phyloP scores from a whole-genome alignment of 2,113 vertebrate species.

The Hylia prasina region DNA sequence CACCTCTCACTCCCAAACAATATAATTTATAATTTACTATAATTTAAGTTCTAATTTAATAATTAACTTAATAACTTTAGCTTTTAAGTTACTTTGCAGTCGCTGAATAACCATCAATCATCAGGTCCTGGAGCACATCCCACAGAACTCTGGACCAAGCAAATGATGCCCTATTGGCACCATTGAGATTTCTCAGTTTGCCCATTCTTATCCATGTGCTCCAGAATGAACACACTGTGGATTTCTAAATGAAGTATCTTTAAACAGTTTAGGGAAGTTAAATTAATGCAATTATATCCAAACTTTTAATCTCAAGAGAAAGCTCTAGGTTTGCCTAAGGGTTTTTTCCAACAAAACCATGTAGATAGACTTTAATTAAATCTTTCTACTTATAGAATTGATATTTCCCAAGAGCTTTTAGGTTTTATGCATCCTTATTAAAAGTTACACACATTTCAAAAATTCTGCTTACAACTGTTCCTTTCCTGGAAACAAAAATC shows the following conservation, averaged over 20 bases:
- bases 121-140: background rate
- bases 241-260: background rate
- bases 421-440: background rate
- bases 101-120: background rate
- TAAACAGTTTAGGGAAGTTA: background rate
- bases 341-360: background rate
- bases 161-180: background rate
- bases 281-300: background rate
- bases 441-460: background rate
- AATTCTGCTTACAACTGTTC: background rate
- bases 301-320: background rate
- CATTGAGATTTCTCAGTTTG: background rate
- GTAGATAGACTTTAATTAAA: constrained; percentile 12
- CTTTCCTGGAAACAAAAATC: background rate
- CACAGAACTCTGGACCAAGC: background rate
- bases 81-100: background rate
- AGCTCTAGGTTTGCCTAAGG: background rate
- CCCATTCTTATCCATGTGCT: background rate
- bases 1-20: background rate
- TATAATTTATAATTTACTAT: too few species aligned
- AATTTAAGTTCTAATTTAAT: too few species aligned
- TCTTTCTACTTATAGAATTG: background rate
- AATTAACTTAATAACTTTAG: too few species aligned
- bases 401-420: background rate
- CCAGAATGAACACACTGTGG: background rate